Evolutionary conservation across 2,113 vertebrate species (phyloP), one percentile per base, ranked within the genome.

Genomic region (Phylloscopus trochilus): DNA sequence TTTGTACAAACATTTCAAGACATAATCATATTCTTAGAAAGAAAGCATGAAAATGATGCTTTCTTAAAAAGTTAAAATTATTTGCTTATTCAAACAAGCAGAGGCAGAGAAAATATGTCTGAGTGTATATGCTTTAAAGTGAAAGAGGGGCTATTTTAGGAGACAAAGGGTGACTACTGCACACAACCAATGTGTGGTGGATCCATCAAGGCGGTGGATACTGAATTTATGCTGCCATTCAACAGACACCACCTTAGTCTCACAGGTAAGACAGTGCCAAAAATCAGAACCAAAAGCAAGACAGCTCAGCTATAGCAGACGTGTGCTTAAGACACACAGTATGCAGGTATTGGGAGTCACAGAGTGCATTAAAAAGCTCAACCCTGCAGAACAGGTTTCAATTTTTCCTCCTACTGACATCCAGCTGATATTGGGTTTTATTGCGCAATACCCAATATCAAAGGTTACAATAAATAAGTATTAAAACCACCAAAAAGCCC

Each of bases 361-460:
- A 7, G 39, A 30, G 33, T 21, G 6, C 62, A 39, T 15, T 41
- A 41, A 70, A 73, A 77, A 77, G 15, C 17, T 69, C 73, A 77
- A 9, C 22, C 31, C 44, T 21, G 13, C 1, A 1, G 11, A 94
- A 68, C 10, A 43, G 44, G 62, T 83, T 87, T 79, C 66, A 82
- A 2, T 43, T 78, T 88, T 46, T 63, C 47, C 70, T 59, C 47
- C 47, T n/a, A 44, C 22, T 10, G 39, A 60, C 15, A 78, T 13
- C 13, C 17, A 79, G 33, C 6, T 17, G 3, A 58, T 33, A 79
- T 0, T 15, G 35, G 10, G 11, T 30, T 82, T 79, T 59, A 63
- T 27, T 37, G 11, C 17, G 13, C 43, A 28, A 19, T n/a, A 52
- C 11, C 17, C 0, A 0, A 0, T 37, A 70, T 14, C 33, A 77